Percentiles rank a stretch among this genome's conserved stretches.
phyloP scores from a whole-genome alignment of 2,888 invertebrate species.

The Leptinotarsa peninsularis region DNA sequence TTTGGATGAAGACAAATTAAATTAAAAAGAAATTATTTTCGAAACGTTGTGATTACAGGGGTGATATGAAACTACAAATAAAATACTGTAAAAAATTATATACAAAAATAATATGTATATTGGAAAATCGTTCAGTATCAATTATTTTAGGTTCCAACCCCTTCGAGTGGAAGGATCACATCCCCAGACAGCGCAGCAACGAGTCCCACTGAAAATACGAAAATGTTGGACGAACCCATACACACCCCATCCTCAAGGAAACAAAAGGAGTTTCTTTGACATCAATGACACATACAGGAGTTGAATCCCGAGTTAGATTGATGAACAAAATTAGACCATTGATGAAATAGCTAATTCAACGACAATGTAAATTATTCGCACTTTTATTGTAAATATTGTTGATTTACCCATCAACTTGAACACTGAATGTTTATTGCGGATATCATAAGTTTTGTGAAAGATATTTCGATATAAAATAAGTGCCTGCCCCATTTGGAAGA shows the following conservation, averaged over 20 bases:
- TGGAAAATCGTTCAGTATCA: too few species aligned
- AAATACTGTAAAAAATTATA: too few species aligned
- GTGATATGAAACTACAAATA: too few species aligned
- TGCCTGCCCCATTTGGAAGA: neutral
- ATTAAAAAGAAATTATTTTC: too few species aligned
- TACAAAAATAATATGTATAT: too few species aligned
- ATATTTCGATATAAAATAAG: neutral
- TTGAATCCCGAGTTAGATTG: constrained; percentile 8
- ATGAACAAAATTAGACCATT: neutral
- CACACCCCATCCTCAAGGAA: constrained; percentile 65
- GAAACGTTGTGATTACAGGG: too few species aligned
- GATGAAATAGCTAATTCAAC: neutral
- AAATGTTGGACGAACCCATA: constrained; percentile 66
- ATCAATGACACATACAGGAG: constrained; percentile 32
- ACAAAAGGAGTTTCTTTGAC: constrained; percentile 65
- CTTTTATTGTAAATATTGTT: constrained; percentile 1
- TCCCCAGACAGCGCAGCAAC: constrained; percentile 66
- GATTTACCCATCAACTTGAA: neutral
- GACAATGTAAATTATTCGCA: constrained; percentile 4
- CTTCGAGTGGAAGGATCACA: constrained; percentile 57
- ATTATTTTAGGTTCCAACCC: constrained; percentile 54
- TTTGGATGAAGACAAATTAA: too few species aligned
- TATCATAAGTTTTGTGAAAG: neutral
- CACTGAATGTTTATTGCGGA: neutral
- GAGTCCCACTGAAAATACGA: constrained; percentile 70